These are phyloP conservation scores for Ferrisia virgata DNA, from an alignment of 2,888 invertebrate genomes.

Conservation along the genomic window DNA sequence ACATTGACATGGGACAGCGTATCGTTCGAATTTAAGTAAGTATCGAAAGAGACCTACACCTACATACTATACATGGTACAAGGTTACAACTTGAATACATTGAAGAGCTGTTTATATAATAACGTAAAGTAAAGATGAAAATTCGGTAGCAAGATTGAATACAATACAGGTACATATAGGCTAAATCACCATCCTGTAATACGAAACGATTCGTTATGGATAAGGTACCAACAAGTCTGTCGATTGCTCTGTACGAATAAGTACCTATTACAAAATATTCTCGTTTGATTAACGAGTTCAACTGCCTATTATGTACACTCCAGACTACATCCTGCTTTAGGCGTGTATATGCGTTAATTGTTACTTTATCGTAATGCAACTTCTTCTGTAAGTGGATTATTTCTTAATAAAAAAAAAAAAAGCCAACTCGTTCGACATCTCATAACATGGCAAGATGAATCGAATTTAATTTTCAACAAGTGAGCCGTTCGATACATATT, in stretches of 20 bases:
- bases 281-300: conserved; percentile 39
- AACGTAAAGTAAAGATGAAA: not conserved
- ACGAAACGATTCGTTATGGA: not conserved
- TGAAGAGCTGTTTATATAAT: not conserved
- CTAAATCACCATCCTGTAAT: not conserved
- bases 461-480: conserved; percentile 28
- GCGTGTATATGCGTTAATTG: conserved; percentile 39
- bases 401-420: conserved; percentile 29
- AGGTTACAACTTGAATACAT: not conserved
- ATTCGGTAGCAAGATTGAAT: not conserved
- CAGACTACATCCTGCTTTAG: conserved; percentile 36
- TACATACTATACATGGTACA: not conserved
- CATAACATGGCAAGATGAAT: conserved; percentile 28
- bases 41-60: not conserved
- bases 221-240: conserved; percentile 17
- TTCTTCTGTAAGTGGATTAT: conserved; percentile 21
- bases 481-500: conserved; percentile 13
- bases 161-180: not conserved
- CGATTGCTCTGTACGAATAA: not conserved
- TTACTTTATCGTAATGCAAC: conserved; percentile 34
- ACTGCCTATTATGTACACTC: conserved; percentile 40
- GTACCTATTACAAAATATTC: conserved; percentile 35
- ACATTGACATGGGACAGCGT: not conserved
- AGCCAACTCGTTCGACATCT: conserved; percentile 10
- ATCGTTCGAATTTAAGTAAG: not conserved